Percentiles rank a stretch among this genome's conserved stretches.
Evolutionary conservation across 2,888 invertebrate species (phyloP).

Genomic region (Drosophila basisetae): DNA sequence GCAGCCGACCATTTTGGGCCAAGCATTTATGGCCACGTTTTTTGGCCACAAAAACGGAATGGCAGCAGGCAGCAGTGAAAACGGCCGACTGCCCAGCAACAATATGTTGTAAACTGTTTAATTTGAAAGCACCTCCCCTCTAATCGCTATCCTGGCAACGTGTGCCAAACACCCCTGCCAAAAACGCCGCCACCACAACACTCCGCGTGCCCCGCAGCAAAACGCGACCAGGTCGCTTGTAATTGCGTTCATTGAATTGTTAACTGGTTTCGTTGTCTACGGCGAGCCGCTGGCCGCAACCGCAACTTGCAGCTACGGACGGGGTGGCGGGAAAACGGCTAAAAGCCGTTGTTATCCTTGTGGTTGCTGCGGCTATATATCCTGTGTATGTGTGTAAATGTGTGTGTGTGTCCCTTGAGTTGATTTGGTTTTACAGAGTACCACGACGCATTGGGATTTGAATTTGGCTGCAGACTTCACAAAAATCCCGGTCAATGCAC

Average conservation of each 20-base stretch:
- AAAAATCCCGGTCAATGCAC: conserved; percentile 72
- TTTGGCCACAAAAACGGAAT: conserved; percentile 44
- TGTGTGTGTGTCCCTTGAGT: conserved; percentile 52
- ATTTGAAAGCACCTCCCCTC: conserved; percentile 58
- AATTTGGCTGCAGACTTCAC: conserved; percentile 20
- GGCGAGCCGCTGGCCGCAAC: conserved; percentile 51
- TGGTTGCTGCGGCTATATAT: conserved; percentile 36
- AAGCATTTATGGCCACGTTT: conserved; percentile 64
- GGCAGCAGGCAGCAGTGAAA: conserved; percentile 11
- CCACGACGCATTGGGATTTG: conserved; percentile 48
- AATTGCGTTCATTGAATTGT: conserved; percentile 82
- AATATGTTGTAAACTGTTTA: conserved; percentile 81
- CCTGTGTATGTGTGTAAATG: conserved; percentile 10
- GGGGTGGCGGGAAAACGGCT: conserved; percentile 46
- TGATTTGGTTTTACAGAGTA: conserved; percentile 52
- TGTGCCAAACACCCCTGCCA: conserved; percentile 21
- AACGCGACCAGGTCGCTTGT: conserved; percentile 54
- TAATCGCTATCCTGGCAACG: conserved; percentile 79
- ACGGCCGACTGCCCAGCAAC: conserved; percentile 59
- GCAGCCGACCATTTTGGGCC: conserved; percentile 68
- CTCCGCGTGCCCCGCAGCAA: neutral
- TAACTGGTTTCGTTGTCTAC: conserved; percentile 72
- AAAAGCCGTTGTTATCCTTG: conserved; percentile 80
- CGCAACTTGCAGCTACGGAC: conserved; percentile 64
- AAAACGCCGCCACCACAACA: neutral